These are phyloP conservation scores for Heliconius hewitsoni DNA, from an alignment of 1,140 invertebrate species.

Conservation along the genomic window DNA sequence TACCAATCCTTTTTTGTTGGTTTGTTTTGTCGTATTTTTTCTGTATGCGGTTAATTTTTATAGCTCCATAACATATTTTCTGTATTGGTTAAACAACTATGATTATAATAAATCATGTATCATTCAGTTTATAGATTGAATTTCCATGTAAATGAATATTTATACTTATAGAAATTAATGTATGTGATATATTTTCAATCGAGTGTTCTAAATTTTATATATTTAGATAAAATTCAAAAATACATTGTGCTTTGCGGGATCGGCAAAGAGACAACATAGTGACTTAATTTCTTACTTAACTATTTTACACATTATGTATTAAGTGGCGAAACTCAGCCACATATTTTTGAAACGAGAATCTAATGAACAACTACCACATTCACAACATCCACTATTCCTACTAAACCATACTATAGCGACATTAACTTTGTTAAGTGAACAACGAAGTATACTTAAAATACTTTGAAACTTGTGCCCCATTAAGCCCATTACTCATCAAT, in stretches of 20 bases:
- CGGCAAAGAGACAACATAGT: too few species aligned
- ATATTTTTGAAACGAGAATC: too few species aligned
- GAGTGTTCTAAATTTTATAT: background rate
- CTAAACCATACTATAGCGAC: background rate
- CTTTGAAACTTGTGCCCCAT: slow-evolving; percentile 29
- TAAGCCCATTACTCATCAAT: slow-evolving; percentile 34
- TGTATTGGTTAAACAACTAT: slow-evolving; percentile 27
- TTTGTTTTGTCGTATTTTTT: slow-evolving; percentile 32
- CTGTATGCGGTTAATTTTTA: slow-evolving; percentile 29
- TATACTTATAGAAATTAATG: background rate
- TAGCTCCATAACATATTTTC: slow-evolving; percentile 22
- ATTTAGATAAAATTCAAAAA: too few species aligned
- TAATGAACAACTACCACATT: too few species aligned
- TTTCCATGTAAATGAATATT: background rate
- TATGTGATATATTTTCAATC: background rate
- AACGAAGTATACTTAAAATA: background rate
- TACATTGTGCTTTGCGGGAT: too few species aligned
- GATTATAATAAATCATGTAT: slow-evolving; percentile 18
- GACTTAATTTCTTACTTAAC: too few species aligned
- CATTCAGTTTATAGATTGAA: background rate
- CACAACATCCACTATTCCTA: too few species aligned
- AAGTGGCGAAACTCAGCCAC: too few species aligned
- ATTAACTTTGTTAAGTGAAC: background rate
- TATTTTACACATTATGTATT: too few species aligned
- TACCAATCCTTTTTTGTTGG: slow-evolving; percentile 39